phyloP scores from a whole-genome alignment of 1,140 invertebrate species.

The Stegodyphus mimosarum region DNA sequence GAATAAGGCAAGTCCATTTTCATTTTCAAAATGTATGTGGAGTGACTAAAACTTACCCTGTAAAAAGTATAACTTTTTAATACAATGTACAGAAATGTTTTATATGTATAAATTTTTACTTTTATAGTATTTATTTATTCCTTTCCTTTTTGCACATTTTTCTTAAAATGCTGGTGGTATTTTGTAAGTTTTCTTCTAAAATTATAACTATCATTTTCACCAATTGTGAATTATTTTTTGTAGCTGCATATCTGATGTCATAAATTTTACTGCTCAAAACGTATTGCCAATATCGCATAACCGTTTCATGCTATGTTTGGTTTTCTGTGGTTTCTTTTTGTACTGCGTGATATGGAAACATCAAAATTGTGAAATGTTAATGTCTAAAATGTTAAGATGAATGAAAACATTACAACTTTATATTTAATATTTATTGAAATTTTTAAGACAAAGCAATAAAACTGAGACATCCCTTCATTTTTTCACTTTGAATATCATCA shows the following conservation, averaged over 20 bases:
- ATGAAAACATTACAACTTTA: too few relatives aligned
- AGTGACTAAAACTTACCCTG: slow-evolving; percentile 6
- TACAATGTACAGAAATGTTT: slow-evolving; percentile 47
- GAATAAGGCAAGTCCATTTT: slow-evolving; percentile 46
- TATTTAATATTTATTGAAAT: too few relatives aligned
- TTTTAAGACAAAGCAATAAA: too few relatives aligned
- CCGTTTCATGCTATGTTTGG: too few relatives aligned
- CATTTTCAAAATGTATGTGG: slow-evolving; percentile 4
- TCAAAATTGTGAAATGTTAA: too few relatives aligned
- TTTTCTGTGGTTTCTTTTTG: too few relatives aligned
- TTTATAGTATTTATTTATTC: slow-evolving; percentile 14
- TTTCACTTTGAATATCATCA: too few relatives aligned
- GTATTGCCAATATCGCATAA: too few relatives aligned
- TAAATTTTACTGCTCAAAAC: neutral
- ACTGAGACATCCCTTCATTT: too few relatives aligned
- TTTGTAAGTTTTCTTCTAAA: neutral
- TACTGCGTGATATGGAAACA: too few relatives aligned
- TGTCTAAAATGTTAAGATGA: too few relatives aligned
- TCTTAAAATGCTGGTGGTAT: slow-evolving; percentile 1
- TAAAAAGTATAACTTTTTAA: slow-evolving; percentile 20
- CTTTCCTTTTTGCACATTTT: neutral
- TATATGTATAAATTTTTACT: slow-evolving; percentile 16
- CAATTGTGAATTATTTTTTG: neutral
- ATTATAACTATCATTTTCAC: neutral
- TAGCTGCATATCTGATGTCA: neutral